Percentiles rank a stretch among this genome's conserved stretches.
phyloP scores from a whole-genome alignment of 2,888 invertebrate genomes.

The Phytoseiulus persimilis region DNA sequence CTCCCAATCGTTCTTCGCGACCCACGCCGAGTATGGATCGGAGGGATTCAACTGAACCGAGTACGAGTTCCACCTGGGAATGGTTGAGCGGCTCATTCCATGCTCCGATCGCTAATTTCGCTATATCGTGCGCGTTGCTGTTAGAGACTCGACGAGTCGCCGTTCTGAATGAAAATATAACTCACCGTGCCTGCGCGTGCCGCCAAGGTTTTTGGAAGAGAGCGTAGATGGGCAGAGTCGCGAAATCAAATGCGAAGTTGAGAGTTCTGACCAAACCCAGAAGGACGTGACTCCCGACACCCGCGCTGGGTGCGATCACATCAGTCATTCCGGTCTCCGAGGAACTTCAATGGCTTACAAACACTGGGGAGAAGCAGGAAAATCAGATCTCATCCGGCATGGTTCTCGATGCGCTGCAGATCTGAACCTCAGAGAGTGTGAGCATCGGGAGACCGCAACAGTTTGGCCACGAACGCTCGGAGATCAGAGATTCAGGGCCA shows the following conservation, averaged over 20 bases:
- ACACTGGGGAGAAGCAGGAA: too few relatives aligned
- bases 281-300: slow-evolving; percentile 55
- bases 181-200: slow-evolving; percentile 40
- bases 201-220: slow-evolving; percentile 79
- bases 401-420: too few relatives aligned
- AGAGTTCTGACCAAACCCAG: slow-evolving; percentile 47
- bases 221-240: slow-evolving; percentile 82
- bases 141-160: background rate
- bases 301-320: background rate
- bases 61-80: background rate
- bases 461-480: background rate
- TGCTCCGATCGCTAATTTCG: background rate
- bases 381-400: too few relatives aligned
- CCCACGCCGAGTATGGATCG: slow-evolving; percentile 41
- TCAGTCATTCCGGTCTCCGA: background rate
- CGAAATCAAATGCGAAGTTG: slow-evolving; percentile 71
- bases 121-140: too few relatives aligned
- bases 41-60: slow-evolving; percentile 39
- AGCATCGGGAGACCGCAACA: background rate
- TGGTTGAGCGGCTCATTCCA: background rate
- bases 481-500: background rate
- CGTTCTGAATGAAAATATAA: background rate
- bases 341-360: background rate
- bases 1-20: slow-evolving; percentile 17
- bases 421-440: too few relatives aligned